Conservation (phyloP, 1,140 invertebrate genomes). For the Leucophenga varia region DNA sequence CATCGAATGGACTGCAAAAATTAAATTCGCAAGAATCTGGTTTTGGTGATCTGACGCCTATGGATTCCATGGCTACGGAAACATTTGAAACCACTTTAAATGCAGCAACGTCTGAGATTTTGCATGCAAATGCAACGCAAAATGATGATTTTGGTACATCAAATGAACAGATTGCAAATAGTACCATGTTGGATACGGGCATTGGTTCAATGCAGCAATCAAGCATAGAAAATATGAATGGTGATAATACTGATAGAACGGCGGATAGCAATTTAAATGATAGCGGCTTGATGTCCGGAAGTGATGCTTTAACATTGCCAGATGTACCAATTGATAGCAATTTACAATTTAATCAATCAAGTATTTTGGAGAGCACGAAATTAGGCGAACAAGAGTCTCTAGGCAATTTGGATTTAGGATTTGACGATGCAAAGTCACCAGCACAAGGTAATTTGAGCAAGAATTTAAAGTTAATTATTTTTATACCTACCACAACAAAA, state of each 20-base stretch:
- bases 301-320: constrained; percentile 3
- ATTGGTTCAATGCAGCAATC: no score
- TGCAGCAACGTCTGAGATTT: no score
- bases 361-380: constrained; percentile 16
- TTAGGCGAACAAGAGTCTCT: constrained; percentile 6
- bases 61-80: no score
- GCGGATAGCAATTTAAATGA: background rate
- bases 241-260: background rate
- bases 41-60: no score
- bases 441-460: constrained; percentile 29
- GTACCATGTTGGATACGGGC: no score
- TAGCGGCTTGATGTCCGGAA: background rate
- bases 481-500: constrained; percentile 28
- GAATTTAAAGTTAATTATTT: constrained; percentile 21
- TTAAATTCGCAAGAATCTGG: no score
- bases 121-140: no score
- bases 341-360: constrained; percentile 21
- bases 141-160: no score
- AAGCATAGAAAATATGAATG: no score
- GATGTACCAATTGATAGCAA: constrained; percentile 14
- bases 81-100: no score
- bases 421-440: background rate
- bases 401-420: background rate
- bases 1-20: no score
- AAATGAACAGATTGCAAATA: no score